Conservation (phyloP, 1,140 invertebrate genomes). For the Drosophila parvula region DNA sequence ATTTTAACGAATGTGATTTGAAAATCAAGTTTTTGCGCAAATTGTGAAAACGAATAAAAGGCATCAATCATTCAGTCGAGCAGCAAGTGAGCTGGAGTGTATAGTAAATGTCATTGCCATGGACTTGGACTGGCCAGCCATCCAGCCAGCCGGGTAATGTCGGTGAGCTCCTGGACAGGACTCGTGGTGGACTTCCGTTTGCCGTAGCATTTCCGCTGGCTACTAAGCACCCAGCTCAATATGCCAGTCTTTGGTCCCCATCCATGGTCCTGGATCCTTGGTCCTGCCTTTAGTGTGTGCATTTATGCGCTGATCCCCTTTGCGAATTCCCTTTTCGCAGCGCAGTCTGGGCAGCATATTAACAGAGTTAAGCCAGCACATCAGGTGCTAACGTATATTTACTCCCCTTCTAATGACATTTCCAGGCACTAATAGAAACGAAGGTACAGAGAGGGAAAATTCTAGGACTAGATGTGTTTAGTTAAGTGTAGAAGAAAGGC, state of each 20-base stretch:
- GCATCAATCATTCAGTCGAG: slow-evolving; percentile 79
- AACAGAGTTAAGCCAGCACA: slow-evolving; percentile 51
- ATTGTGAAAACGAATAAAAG: slow-evolving; percentile 73
- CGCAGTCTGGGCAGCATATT: slow-evolving; percentile 32
- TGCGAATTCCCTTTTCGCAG: slow-evolving; percentile 53
- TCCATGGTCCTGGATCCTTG: background rate
- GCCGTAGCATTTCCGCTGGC: slow-evolving; percentile 61
- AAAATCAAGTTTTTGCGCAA: slow-evolving; percentile 69
- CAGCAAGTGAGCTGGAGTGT: slow-evolving; percentile 76
- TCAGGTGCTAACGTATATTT: slow-evolving; percentile 32
- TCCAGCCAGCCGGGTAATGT: background rate
- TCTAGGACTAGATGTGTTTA: too few species aligned
- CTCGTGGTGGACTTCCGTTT: slow-evolving; percentile 52
- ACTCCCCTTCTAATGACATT: slow-evolving; percentile 39
- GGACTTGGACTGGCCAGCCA: slow-evolving; percentile 11
- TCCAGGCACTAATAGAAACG: slow-evolving; percentile 31
- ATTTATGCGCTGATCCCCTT: slow-evolving; percentile 56
- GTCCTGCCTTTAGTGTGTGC: slow-evolving; percentile 13
- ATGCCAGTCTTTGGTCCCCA: slow-evolving; percentile 2
- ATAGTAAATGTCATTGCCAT: slow-evolving; percentile 77
- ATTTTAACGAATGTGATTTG: slow-evolving; percentile 75
- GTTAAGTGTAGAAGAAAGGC: background rate
- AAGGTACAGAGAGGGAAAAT: slow-evolving; percentile 17
- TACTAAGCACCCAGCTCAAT: slow-evolving; percentile 35
- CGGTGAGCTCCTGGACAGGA: slow-evolving; percentile 36